Evolutionary conservation across 2,888 invertebrate species (phyloP).

Genomic region (Pristionchus mayeri): DNA sequence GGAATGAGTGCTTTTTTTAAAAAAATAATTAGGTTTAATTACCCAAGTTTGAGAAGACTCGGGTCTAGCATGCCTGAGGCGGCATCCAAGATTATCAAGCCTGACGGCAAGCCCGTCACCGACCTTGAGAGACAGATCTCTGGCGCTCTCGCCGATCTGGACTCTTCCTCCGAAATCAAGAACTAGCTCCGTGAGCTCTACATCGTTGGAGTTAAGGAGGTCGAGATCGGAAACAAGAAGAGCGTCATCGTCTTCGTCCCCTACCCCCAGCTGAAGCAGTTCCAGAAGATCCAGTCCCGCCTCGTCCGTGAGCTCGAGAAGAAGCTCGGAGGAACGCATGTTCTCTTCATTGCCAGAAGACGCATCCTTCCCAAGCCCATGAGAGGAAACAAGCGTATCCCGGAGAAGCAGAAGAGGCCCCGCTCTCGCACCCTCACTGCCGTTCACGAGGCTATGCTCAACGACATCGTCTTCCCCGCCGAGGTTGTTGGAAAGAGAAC

Average conservation of each 20-base stretch:
- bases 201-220: too few relatives aligned
- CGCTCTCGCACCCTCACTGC: constrained; percentile 90
- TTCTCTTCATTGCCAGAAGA: constrained; percentile 92
- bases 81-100: constrained; percentile 69
- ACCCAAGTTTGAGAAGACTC: too few relatives aligned
- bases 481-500: too few relatives aligned
- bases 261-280: constrained; percentile 95
- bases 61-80: constrained; percentile 52
- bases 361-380: constrained; percentile 98
- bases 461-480: too few relatives aligned
- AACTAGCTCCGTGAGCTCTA: constrained; percentile 94
- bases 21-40: too few relatives aligned
- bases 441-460: too few relatives aligned
- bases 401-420: constrained; percentile 85
- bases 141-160: constrained; percentile 90
- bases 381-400: constrained; percentile 82
- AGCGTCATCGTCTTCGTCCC: constrained; percentile 98
- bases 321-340: constrained; percentile 98
- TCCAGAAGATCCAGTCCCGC: constrained; percentile 97
- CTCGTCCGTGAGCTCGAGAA: constrained; percentile 98
- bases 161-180: constrained; percentile 96
- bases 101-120: constrained; percentile 70
- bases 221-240: constrained; percentile 90
- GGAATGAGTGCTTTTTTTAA: too few relatives aligned
- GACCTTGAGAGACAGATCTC: constrained; percentile 75